A percentile compares a stretch with the other conserved stretches of the same genome.
Conservation (phyloP, 2,113 vertebrate species). For the Empidonax traillii region DNA sequence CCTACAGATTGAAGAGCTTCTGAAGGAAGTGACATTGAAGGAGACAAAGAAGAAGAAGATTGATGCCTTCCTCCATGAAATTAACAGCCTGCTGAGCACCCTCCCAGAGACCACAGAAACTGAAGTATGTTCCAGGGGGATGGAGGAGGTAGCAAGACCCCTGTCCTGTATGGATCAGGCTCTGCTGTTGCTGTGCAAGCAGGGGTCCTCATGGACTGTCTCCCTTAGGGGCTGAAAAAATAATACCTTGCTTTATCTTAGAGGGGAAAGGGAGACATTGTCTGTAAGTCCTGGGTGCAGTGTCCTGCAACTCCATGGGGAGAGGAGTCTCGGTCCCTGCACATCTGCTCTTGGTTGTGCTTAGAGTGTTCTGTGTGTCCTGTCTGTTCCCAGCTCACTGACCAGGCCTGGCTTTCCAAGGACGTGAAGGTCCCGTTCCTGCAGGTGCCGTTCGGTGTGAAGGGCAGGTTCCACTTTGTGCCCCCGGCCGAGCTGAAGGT, state of each 20-base stretch:
- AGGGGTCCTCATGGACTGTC: not conserved
- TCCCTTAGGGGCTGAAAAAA: not conserved
- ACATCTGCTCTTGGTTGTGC: not conserved
- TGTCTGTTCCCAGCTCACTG: constrained; percentile 73
- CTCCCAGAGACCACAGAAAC: constrained; percentile 78
- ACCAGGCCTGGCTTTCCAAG: constrained; percentile 85
- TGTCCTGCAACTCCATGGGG: not conserved
- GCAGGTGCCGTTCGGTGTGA: constrained; percentile 82
- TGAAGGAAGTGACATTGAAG: constrained; percentile 89
- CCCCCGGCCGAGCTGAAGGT: constrained; percentile 82
- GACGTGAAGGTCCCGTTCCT: constrained; percentile 85
- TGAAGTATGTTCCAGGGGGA: constrained; percentile 70
- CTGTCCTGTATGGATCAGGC: not conserved
- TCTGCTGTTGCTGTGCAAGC: not conserved
- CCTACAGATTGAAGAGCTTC: constrained; percentile 88
- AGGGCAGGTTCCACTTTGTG: constrained; percentile 87
- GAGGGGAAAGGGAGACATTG: fast-evolving
- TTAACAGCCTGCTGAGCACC: constrained; percentile 76
- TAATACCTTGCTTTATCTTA: not conserved
- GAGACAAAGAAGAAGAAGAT: constrained; percentile 85
- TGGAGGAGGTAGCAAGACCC: not conserved
- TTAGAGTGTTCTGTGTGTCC: fast-evolving
- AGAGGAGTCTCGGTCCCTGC: not conserved
- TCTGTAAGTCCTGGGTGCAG: not conserved
- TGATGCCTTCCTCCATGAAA: constrained; percentile 79